phyloP scores from a whole-genome alignment of 1,140 invertebrate species.

The Nylanderia fulva region DNA sequence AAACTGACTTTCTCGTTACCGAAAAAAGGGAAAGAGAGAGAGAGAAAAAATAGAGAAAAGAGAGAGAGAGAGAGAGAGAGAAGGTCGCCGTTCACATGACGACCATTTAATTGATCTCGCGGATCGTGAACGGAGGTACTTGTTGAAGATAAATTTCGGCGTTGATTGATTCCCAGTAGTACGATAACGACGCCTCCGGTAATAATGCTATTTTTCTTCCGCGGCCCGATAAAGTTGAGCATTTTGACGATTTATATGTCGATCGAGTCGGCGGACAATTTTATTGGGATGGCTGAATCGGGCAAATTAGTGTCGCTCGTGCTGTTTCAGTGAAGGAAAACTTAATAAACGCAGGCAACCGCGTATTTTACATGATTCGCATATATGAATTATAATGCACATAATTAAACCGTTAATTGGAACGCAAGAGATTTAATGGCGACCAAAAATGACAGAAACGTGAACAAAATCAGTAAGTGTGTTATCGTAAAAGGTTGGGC shows the following conservation, averaged over 20 bases:
- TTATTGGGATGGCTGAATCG: conserved; percentile 6
- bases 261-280: conserved; percentile 1
- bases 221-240: not conserved
- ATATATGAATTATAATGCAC: conserved; percentile 43
- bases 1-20: conserved; percentile 27
- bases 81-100: conserved; percentile 26
- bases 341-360: conserved; percentile 9
- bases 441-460: not conserved
- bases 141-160: conserved; percentile 37
- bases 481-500: conserved; percentile 39
- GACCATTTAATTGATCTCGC: conserved; percentile 53
- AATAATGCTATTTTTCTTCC: conserved; percentile 44
- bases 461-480: conserved; percentile 49
- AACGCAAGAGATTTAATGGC: conserved; percentile 50
- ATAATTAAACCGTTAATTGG: conserved; percentile 60
- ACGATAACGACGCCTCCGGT: not conserved
- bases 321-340: not conserved
- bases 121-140: not conserved
- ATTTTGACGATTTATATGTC: conserved; percentile 23
- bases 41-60: no score
- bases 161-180: conserved; percentile 17
- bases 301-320: conserved; percentile 43
- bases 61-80: not conserved
- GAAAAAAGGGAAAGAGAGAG: conserved; percentile 7
- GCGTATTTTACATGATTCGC: conserved; percentile 51